Base-by-base conservation (phyloP, 2,888 invertebrate species). In the Synanthedon tipuliformis region DNA sequence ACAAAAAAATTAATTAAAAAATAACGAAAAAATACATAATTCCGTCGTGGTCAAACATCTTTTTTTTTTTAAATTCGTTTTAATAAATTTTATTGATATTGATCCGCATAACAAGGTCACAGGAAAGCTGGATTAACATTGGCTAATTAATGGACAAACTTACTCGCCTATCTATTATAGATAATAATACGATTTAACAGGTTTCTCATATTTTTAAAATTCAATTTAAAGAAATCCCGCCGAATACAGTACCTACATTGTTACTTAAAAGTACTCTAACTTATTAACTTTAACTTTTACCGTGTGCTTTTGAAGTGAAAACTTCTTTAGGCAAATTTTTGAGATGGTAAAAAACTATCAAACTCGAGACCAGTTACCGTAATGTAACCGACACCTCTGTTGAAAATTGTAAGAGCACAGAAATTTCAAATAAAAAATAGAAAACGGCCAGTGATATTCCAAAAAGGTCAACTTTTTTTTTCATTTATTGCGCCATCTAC, bases 91-190 rank as follows among this genome's bases (percentile, higher is more conserved):
- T 73, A 70, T 69, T 74, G 74, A 73, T 78, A 75, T 71, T n/a
- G n/a, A n/a, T 71, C 71, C 68, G 83, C 82, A 75, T 81, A 82
- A 83, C 80, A 83, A 81, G 82, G 71, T 75, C 65, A n/a, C n/a
- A n/a, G n/a, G 71, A 72, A 81, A 84, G 84, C 84, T 72, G 78
- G 72, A 69, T 49, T 79, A 83, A 85, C 84, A 85, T 75, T 69
- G 75, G 77, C 81, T 84, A 83, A 73, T 81, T 84, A 83, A 73
- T 81, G 85, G 85, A 83, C 83, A 82, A n/a, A 65, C 80, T 81
- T 82, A 84, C 80, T 78, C 71, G 68, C 77, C 81, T 83, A 84
- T 76, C 78, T 83, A n/a, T n/a, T n/a, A n/a, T n/a, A 82, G 72
- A 79, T 84, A 23, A 23, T 23, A 85, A n/a, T 81, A 86, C 80